Percentiles rank a stretch among this genome's conserved stretches.
Evolutionary conservation across 2,797 vertebrate species (phyloP).

Genomic region (Simalia tracyae): DNA sequence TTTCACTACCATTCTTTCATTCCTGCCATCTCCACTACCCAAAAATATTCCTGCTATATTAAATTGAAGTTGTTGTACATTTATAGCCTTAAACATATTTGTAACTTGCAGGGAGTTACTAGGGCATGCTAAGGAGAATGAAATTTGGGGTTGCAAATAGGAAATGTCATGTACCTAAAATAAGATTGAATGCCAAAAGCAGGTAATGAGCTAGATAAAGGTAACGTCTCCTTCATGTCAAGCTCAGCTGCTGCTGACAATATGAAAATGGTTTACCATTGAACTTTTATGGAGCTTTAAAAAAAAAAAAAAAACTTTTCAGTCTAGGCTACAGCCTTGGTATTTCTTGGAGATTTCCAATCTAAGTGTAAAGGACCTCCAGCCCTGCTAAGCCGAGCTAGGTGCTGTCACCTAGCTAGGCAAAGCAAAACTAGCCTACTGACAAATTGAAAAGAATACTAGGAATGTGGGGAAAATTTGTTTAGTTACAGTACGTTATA

Average conservation of each 20-base stretch:
- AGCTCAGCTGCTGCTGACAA: neutral
- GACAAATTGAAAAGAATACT: neutral
- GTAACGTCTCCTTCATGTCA: neutral
- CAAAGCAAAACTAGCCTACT: neutral
- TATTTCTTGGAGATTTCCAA: neutral
- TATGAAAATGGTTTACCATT: neutral
- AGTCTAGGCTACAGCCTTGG: neutral
- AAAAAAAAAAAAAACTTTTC: neutral
- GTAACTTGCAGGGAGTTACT: neutral
- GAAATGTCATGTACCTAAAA: neutral
- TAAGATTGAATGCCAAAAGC: neutral
- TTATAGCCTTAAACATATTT: neutral
- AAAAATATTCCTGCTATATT: neutral
- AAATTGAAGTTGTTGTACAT: conserved; percentile 8
- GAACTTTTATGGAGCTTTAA: neutral
- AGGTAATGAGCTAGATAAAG: neutral
- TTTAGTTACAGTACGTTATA: neutral
- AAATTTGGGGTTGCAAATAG: conserved; percentile 11
- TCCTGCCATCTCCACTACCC: neutral
- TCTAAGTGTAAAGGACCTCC: neutral
- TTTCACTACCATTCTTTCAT: neutral
- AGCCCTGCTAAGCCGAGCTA: neutral
- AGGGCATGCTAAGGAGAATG: rapidly evolving
- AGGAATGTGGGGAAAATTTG: neutral
- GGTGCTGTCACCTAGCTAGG: neutral